Percentiles rank a stretch among this genome's conserved stretches.
phyloP scores from a whole-genome alignment of 64 coral and sea anemone genomes.

The Montipora capricornis region DNA sequence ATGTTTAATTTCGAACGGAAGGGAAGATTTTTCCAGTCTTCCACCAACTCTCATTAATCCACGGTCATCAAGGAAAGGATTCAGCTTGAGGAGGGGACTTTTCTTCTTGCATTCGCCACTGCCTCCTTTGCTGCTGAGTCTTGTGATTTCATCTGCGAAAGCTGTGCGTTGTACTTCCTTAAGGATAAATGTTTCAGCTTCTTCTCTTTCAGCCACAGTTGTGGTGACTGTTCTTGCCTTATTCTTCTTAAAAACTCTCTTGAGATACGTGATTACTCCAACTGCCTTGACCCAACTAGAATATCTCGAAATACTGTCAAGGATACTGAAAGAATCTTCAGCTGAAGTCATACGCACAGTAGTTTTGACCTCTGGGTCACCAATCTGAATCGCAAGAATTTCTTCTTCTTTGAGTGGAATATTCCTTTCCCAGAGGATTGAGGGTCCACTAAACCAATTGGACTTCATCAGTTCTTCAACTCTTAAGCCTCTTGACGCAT shows the following conservation, averaged over 20 bases:
- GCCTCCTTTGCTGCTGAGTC: background rate
- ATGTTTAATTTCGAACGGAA: constrained; percentile 13
- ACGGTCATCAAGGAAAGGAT: constrained; percentile 39
- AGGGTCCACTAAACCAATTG: constrained; percentile 37
- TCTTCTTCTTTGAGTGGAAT: background rate
- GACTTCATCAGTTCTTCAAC: constrained; percentile 36
- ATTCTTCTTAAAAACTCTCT: background rate
- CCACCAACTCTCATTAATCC: constrained; percentile 41
- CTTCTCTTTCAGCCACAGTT: constrained; percentile 18
- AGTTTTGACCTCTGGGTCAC: constrained; percentile 14
- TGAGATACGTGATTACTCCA: background rate
- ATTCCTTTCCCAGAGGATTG: background rate
- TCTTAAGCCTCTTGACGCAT: constrained; percentile 2
- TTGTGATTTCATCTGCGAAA: constrained; percentile 35
- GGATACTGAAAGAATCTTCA: background rate
- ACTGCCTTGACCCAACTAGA: background rate
- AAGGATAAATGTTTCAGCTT: background rate
- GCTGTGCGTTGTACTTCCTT: background rate
- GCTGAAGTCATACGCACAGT: background rate
- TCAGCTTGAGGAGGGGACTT: constrained; percentile 4
- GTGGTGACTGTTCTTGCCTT: background rate
- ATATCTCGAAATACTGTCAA: background rate
- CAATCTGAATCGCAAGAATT: background rate
- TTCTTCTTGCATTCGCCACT: background rate
- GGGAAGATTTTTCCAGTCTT: background rate